phyloP scores from a whole-genome alignment of 2,888 invertebrate genomes.

The Epirrhoe tristata region DNA sequence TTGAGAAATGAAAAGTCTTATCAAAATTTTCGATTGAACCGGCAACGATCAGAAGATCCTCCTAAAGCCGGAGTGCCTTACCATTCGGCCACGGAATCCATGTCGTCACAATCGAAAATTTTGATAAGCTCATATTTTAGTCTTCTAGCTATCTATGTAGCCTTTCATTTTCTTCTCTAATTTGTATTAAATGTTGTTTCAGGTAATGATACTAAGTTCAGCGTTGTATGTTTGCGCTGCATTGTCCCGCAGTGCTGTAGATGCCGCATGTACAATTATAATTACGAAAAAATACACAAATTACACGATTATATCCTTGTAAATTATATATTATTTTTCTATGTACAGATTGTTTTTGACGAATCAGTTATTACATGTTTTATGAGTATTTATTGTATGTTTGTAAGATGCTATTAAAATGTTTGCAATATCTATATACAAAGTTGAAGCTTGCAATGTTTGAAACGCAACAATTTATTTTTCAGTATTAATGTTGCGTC shows the following conservation, averaged over 20 bases:
- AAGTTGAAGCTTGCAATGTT: constrained; percentile 38
- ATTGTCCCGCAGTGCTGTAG: constrained; percentile 56
- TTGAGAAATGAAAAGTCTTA: no score
- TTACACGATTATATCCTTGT: constrained; percentile 38
- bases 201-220: constrained; percentile 69
- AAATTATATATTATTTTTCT: constrained; percentile 54
- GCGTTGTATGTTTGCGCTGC: constrained; percentile 51
- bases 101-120: no score
- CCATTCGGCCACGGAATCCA: no score
- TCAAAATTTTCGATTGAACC: no score
- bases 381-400: constrained; percentile 51
- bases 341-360: constrained; percentile 58
- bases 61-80: no score
- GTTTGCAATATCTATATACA: constrained; percentile 42
- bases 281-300: constrained; percentile 47
- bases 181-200: constrained; percentile 43
- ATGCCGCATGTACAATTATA: constrained; percentile 65
- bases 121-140: no score
- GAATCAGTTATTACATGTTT: constrained; percentile 49
- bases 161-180: no score
- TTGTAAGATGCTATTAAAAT: constrained; percentile 58
- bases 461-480: constrained; percentile 56
- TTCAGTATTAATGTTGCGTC: constrained; percentile 74
- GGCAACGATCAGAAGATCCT: no score
- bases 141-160: no score